phyloP scores from a whole-genome alignment of 2,888 invertebrate species.

The Selenia dentaria region DNA sequence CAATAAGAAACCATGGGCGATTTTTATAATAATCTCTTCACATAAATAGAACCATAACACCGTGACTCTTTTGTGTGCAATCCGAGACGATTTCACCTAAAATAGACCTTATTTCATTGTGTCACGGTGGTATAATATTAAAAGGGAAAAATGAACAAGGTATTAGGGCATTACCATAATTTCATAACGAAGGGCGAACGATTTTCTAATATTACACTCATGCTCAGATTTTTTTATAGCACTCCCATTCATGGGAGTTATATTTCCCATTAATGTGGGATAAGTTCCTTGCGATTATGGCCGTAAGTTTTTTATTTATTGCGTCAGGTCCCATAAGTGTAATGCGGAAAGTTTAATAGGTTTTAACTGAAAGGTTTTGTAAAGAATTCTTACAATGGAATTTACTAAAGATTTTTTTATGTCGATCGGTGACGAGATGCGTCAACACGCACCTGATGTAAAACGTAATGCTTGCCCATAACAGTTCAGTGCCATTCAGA shows the following conservation, averaged over 20 bases:
- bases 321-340: constrained; percentile 12
- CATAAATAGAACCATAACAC: constrained; percentile 37
- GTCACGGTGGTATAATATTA: constrained; percentile 15
- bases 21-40: constrained; percentile 37
- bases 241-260: constrained; percentile 33
- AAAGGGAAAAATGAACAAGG: constrained; percentile 10
- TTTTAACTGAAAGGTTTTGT: constrained; percentile 10
- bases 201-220: constrained; percentile 68
- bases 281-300: constrained; percentile 26
- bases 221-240: constrained; percentile 68
- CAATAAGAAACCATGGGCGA: constrained; percentile 68
- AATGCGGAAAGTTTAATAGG: constrained; percentile 29
- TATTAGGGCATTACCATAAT: constrained; percentile 67
- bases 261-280: constrained; percentile 32
- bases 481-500: too few relatives aligned
- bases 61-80: constrained; percentile 32
- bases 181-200: constrained; percentile 73
- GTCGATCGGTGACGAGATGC: too few relatives aligned
- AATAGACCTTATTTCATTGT: constrained; percentile 11
- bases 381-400: background rate
- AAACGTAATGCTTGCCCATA: too few relatives aligned
- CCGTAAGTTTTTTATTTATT: constrained; percentile 16
- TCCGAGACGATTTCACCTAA: background rate
- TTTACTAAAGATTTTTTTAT: too few relatives aligned
- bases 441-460: too few relatives aligned